Percentiles rank a stretch among this genome's conserved stretches.
phyloP scores from a whole-genome alignment of 2,888 invertebrate genomes.

The Andrena praecox region DNA sequence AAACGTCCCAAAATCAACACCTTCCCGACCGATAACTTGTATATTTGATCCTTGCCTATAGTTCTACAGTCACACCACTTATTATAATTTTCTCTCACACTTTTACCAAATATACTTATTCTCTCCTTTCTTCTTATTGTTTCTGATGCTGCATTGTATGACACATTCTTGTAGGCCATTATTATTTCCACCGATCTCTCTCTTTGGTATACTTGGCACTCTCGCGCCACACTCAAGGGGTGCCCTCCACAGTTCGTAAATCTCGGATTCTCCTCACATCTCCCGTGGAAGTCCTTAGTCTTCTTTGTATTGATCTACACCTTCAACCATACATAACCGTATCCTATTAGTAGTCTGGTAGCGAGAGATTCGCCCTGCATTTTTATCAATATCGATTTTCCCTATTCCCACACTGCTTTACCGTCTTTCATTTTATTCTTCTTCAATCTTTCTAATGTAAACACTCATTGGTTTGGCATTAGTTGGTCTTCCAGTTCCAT shows the following conservation, averaged over 20 bases:
- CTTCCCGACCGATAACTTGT: too few species aligned
- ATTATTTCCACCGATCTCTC: background rate
- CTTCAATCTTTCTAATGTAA: constrained; percentile 3
- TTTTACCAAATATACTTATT: background rate
- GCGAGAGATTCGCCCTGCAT: constrained; percentile 15
- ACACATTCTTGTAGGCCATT: constrained; percentile 8
- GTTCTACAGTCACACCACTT: too few species aligned
- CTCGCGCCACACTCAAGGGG: background rate
- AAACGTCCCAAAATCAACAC: too few species aligned
- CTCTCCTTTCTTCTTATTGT: background rate
- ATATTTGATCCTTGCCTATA: too few species aligned
- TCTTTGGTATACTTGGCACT: background rate
- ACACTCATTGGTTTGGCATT: background rate
- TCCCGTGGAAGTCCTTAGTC: background rate
- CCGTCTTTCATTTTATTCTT: constrained; percentile 1
- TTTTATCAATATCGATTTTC: background rate
- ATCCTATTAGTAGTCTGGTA: constrained; percentile 18
- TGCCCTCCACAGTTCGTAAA: constrained; percentile 20
- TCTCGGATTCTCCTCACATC: background rate
- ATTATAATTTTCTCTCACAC: too few species aligned
- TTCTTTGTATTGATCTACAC: constrained; percentile 3
- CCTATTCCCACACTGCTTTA: background rate
- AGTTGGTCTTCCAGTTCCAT: constrained; percentile 18
- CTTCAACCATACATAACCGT: constrained; percentile 19
- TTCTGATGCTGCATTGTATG: background rate